Percentiles rank a stretch among this genome's conserved stretches.
Conservation (phyloP, 2,113 vertebrate genomes). For the Plestiodon gilberti region DNA sequence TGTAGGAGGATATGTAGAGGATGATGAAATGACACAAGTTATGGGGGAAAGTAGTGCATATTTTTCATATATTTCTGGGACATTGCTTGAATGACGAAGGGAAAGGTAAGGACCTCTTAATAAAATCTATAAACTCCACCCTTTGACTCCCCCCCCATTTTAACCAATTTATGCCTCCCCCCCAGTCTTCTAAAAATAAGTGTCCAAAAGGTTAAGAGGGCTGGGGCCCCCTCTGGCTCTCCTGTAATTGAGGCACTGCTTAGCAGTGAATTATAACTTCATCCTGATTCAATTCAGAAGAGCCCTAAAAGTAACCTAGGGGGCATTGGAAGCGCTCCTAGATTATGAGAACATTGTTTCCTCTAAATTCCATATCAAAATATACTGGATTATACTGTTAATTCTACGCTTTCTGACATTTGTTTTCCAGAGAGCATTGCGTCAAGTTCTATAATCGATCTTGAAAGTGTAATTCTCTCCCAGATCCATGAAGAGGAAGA, state of each 20-base stretch:
- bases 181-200: too few relatives aligned
- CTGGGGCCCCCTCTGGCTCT: too few relatives aligned
- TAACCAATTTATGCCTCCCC: too few relatives aligned
- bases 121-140: too few relatives aligned
- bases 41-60: background rate
- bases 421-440: constrained; percentile 55
- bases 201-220: too few relatives aligned
- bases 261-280: background rate
- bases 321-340: background rate
- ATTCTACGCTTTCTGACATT: background rate
- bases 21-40: background rate
- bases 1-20: background rate
- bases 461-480: constrained; percentile 61
- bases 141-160: too few relatives aligned
- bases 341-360: background rate
- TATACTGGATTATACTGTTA: background rate
- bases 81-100: too few relatives aligned
- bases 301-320: background rate
- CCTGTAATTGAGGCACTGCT: too few relatives aligned
- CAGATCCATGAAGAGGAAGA: constrained; percentile 58
- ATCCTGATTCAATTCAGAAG: too few relatives aligned
- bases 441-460: constrained; percentile 68
- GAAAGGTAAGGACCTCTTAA: too few relatives aligned
- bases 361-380: background rate
- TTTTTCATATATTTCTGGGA: background rate